These are phyloP conservation scores for Picus viridis DNA, from an alignment of 2,797 vertebrate species.

Conservation along the genomic window DNA sequence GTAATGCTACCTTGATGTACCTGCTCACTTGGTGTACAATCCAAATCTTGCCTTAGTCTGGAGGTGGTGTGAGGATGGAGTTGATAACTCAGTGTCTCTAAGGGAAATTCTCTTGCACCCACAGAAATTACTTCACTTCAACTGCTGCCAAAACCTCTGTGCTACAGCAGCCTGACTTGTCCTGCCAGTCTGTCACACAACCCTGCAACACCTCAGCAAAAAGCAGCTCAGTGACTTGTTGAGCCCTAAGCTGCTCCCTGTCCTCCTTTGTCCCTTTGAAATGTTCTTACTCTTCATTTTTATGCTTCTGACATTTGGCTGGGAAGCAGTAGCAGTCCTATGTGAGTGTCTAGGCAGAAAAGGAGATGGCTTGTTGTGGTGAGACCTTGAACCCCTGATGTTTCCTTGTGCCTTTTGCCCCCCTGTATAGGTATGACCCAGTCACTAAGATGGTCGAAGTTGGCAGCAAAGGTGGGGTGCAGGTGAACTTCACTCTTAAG, in stretches of 20 bases:
- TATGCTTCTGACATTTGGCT: neutral
- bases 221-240: accelerated
- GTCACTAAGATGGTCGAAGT: slow-evolving; percentile 85
- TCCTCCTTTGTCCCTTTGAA: neutral
- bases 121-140: neutral
- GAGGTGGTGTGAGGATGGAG: neutral
- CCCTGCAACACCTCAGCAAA: neutral
- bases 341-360: neutral
- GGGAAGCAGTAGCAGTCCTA: neutral
- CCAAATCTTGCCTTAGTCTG: neutral
- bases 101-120: neutral
- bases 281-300: neutral
- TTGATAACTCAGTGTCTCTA: neutral
- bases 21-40: neutral
- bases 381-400: neutral
- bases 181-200: neutral
- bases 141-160: neutral
- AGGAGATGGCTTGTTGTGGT: accelerated
- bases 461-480: slow-evolving; percentile 77
- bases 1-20: neutral
- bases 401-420: neutral
- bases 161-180: neutral
- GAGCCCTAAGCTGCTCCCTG: neutral
- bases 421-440: slow-evolving; percentile 83
- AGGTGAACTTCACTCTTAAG: slow-evolving; percentile 90